These are phyloP conservation scores for Gadus macrocephalus DNA, from an alignment of 2,113 vertebrate species.

Conservation along the genomic window DNA sequence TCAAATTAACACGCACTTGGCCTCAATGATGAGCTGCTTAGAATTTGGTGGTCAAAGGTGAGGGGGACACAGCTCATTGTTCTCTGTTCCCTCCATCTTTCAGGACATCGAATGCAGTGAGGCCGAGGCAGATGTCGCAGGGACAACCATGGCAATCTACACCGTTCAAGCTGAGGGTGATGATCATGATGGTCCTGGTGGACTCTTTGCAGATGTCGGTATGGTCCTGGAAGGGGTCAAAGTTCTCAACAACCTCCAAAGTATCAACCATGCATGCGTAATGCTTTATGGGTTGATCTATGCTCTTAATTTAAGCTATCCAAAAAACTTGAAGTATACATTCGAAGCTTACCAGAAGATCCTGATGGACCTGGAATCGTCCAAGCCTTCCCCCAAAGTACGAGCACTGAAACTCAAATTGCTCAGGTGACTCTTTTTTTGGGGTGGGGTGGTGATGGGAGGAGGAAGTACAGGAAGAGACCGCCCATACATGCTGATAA, in stretches of 20 bases:
- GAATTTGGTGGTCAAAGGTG: too few relatives aligned
- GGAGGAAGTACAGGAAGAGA: too few relatives aligned
- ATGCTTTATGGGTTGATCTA: slow-evolving; percentile 14
- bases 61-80: too few relatives aligned
- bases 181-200: slow-evolving; percentile 5
- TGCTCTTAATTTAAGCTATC: slow-evolving; percentile 15
- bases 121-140: slow-evolving; percentile 3
- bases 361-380: slow-evolving; percentile 16
- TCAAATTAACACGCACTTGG: too few relatives aligned
- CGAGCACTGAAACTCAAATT: too few relatives aligned
- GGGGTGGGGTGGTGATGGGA: too few relatives aligned
- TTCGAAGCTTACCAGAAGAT: slow-evolving; percentile 19
- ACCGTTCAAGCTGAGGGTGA: slow-evolving; percentile 2
- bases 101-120: slow-evolving; percentile 13
- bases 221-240: slow-evolving; percentile 21
- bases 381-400: slow-evolving; percentile 1
- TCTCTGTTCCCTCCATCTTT: neutral
- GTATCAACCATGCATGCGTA: neutral
- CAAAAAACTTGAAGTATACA: slow-evolving; percentile 10
- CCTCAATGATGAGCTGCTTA: too few relatives aligned
- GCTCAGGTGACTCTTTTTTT: too few relatives aligned
- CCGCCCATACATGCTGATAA: too few relatives aligned
- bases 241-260: slow-evolving; percentile 8
- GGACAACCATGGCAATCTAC: slow-evolving; percentile 15
- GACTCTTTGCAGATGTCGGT: slow-evolving; percentile 4